Conservation (phyloP, 2,888 invertebrate genomes). For the Lasioglossum malachurum region DNA sequence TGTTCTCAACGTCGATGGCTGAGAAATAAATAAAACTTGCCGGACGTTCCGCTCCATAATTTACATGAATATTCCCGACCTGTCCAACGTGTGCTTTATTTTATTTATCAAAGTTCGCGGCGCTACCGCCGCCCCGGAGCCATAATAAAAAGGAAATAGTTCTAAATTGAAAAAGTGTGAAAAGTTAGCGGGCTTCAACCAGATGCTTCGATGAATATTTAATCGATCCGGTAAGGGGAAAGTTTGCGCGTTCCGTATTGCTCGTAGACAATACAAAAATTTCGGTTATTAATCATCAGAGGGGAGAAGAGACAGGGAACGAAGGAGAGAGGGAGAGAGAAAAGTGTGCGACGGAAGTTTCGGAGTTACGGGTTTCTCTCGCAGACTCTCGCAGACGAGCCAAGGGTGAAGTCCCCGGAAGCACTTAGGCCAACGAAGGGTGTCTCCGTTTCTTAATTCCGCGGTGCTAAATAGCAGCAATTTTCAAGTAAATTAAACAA, state of each 20-base stretch:
- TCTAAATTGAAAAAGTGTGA: slow-evolving; percentile 4
- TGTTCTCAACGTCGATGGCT: neutral
- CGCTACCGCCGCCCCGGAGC: neutral
- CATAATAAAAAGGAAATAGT: neutral
- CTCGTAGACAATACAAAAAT: slow-evolving; percentile 5
- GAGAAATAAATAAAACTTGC: neutral
- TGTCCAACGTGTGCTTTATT: neutral
- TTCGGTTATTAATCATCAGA: slow-evolving; percentile 9
- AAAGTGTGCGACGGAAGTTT: neutral
- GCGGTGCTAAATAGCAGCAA: slow-evolving; percentile 36
- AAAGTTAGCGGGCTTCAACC: neutral
- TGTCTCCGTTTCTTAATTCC: slow-evolving; percentile 42
- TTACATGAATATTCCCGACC: neutral
- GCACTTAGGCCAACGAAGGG: slow-evolving; percentile 4
- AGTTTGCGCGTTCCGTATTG: neutral
- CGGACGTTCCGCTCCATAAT: neutral
- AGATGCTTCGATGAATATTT: slow-evolving; percentile 8
- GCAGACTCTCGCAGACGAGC: neutral
- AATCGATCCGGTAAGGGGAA: neutral
- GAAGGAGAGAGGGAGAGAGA: neutral
- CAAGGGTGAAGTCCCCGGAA: neutral
- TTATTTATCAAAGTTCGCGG: neutral
- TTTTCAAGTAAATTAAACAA: slow-evolving; percentile 26
- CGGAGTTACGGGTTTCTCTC: neutral
- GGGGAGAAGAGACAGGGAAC: neutral